Evolutionary conservation across 2,797 vertebrate genomes (phyloP), one percentile per base, ranked within the genome.

Genomic region (Notolabrus celidotus): DNA sequence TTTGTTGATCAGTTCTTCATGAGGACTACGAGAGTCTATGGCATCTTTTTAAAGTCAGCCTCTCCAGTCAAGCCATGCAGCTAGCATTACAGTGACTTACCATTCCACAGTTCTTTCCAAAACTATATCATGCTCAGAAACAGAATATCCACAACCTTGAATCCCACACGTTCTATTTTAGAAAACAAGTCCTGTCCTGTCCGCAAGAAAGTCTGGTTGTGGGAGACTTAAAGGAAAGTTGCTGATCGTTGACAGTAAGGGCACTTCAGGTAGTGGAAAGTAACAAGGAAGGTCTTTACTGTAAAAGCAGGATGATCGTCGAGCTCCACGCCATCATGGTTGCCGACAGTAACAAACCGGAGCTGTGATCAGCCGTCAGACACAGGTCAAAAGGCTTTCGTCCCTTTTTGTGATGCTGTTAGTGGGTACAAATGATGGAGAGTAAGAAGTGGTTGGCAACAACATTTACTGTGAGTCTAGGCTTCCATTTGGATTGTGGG

Each of bases 231-330:
- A 67, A 16, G 19, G 17, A 27, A 29, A 53, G 61, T 39, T 60
- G 74, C 50, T 75, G 67, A 70, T 64, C 3, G 17, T 15, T 34
- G 50, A 67, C 64, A 67, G 23, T 87, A 92, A 92, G 89, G 79
- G 59, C 92, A 93, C 92, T 92, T 93, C 41, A 87, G 81, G 81
- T 73, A 78, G 38, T 60, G 59, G 69, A 71, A 70, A 78, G 58
- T 23, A 53, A 77, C 36, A 34, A 61, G 67, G 70, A 76, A 67
- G 56, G 42, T 77, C 7, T 7, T 39, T 41, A 75, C 63, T 63
- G 64, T 16, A 53, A 46, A 33, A 55, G 41, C 39, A 29, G 52
- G 39, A 55, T 3, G 3, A 61, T 7, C 29, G 31, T 8, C 8
- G 29, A 31, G 29, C 7, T 31, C 25, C 54, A 12, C 34, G 5